phyloP scores from a whole-genome alignment of 2,888 invertebrate species.

The Ramazzottius varieornatus region DNA sequence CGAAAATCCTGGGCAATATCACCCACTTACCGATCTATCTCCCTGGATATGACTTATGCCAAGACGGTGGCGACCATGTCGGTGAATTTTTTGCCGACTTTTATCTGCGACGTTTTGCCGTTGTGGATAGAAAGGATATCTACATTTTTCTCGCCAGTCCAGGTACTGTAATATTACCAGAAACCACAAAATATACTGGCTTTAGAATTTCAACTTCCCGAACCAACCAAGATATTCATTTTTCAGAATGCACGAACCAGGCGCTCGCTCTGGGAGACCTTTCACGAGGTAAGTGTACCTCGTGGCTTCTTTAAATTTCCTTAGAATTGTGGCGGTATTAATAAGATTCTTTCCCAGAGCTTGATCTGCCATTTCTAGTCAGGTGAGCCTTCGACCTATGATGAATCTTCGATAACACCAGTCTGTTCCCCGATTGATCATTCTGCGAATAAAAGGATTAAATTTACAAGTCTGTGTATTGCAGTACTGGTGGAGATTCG shows the following conservation, averaged over 20 bases:
- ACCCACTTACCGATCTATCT: not conserved
- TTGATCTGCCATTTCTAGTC: not conserved
- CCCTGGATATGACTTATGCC: constrained; percentile 1
- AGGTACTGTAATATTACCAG: too few relatives aligned
- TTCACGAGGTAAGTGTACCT: not conserved
- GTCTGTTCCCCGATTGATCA: not conserved
- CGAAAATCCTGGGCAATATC: not conserved
- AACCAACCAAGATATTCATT: not conserved
- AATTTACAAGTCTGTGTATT: not conserved
- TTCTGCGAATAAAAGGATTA: not conserved
- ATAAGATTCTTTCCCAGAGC: not conserved
- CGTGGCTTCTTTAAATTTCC: too few relatives aligned
- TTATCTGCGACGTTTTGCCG: not conserved
- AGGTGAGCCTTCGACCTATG: not conserved
- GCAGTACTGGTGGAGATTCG: not conserved
- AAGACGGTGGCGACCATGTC: not conserved
- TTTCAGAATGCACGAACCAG: not conserved
- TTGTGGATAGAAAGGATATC: not conserved
- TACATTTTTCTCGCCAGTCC: not conserved
- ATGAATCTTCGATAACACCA: not conserved
- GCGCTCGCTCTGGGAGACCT: not conserved
- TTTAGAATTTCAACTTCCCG: too few relatives aligned
- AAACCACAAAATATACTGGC: too few relatives aligned
- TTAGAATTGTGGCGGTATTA: too few relatives aligned
- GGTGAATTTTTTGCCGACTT: not conserved